Evolutionary conservation across 1,140 invertebrate genomes (phyloP).

Genomic region (Nilaparvata lugens): DNA sequence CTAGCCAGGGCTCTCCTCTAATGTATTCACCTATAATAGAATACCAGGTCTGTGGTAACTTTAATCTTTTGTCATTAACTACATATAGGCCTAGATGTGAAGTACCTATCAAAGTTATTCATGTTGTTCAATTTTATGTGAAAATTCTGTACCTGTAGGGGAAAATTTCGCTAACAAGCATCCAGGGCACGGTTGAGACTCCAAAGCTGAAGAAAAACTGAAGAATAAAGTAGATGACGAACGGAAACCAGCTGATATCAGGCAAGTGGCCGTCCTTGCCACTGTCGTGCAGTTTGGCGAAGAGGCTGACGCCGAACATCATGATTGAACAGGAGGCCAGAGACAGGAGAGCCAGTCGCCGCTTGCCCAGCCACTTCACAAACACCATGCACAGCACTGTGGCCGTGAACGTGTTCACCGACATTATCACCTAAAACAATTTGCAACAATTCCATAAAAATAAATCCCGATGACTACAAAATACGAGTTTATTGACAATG

Average conservation of each 20-base stretch:
- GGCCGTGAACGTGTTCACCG: slow-evolving; percentile 14
- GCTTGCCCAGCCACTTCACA: slow-evolving; percentile 30
- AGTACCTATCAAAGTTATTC: no score
- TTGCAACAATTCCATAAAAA: not conserved
- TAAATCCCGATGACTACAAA: not conserved
- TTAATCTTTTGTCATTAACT: not conserved
- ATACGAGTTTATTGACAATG: not conserved
- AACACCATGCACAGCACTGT: slow-evolving; percentile 19
- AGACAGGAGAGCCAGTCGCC: slow-evolving; percentile 30
- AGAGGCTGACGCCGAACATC: slow-evolving; percentile 7
- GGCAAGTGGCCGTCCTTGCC: not conserved
- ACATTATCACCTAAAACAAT: slow-evolving; percentile 18
- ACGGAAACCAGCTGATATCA: slow-evolving; percentile 12
- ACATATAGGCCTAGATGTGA: not conserved
- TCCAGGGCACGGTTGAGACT: slow-evolving; percentile 22
- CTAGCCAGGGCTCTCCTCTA: no score
- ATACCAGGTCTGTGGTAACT: not conserved
- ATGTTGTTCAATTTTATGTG: no score
- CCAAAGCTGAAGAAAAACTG: slow-evolving; percentile 20
- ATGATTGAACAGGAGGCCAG: slow-evolving; percentile 24
- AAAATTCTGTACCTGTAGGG: slow-evolving; percentile 17
- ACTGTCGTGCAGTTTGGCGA: not conserved
- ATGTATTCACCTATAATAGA: no score
- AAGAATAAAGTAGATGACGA: slow-evolving; percentile 17
- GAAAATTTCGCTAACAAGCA: slow-evolving; percentile 26